Base-by-base conservation (phyloP, 2,888 invertebrate species). In the Aphodius sticticus region DNA sequence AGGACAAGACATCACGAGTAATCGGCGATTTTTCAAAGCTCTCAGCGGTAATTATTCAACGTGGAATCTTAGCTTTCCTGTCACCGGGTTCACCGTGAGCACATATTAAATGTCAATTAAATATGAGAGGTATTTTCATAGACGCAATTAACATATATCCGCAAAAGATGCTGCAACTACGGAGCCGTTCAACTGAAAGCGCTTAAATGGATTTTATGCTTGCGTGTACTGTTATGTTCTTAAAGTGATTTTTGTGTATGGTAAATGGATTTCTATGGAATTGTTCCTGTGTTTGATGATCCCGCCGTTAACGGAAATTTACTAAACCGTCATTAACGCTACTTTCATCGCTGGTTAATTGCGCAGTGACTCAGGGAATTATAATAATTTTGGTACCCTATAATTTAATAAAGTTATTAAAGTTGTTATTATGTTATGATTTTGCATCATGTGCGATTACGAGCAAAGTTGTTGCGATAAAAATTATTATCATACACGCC, bases 221-320 rank as follows among this genome's bases (percentile, higher is more conserved):
- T 53, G 53, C 9, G 12, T 53, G 53, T 53, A 53, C 53, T 53
- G 53, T 53, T 53, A 53, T 53, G 53, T 53, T 53, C 53, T 53
- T 53, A 53, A 53, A 53, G 53, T 53, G 53, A 53, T 53, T 53
- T 53, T 53, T 53, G 53, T 53, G 53, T 53, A 7, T 7, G 53
- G 53, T 53, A 53, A 53, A 53, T 53, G 53, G 53, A 53, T 53
- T 53, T 53, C 53, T 53, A 53, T 53, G 53, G 53, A 53, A 53
- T 12, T 53, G 53, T 53, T 53, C 9, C 3, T 26, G 26, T 26
- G 26, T 26, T 53, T 53, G 12, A 53, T 53, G 53, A 26, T 53
- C 7, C 53, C 7, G 53, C 53, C 53, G 26, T 26, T 26, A 53
- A 53, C 53, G 53, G 53, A 53, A 53, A 53, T 53, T 53, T 53